phyloP scores from a whole-genome alignment of 2,888 invertebrate genomes.

The Oasisia sp. region DNA sequence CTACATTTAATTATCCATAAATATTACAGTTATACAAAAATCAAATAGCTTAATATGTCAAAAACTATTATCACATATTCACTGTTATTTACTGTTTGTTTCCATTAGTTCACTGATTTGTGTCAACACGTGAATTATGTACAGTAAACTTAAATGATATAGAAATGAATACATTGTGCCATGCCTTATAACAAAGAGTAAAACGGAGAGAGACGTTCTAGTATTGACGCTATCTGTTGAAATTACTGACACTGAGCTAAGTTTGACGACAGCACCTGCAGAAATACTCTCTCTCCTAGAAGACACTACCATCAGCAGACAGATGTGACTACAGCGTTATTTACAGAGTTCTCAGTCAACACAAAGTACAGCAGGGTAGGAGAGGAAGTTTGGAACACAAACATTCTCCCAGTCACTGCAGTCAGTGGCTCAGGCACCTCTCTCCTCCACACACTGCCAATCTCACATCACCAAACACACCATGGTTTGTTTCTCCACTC shows the following conservation, averaged over 20 bases:
- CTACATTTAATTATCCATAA: too few species aligned
- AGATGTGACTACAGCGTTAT: not conserved
- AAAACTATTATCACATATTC: too few species aligned
- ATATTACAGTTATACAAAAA: too few species aligned
- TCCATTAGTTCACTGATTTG: not conserved
- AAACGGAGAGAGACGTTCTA: not conserved
- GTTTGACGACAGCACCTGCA: not conserved
- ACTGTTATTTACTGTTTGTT: too few species aligned
- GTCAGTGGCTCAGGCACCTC: not conserved
- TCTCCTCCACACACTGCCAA: not conserved
- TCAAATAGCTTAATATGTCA: too few species aligned
- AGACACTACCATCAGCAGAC: not conserved
- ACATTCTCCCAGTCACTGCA: not conserved
- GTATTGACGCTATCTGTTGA: not conserved
- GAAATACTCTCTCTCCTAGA: not conserved
- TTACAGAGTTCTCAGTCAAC: not conserved
- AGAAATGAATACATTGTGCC: not conserved
- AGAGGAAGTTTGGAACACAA: not conserved
- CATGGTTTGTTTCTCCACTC: not conserved
- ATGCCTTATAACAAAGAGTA: not conserved
- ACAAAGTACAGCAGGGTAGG: not conserved
- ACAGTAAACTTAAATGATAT: not conserved
- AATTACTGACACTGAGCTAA: not conserved
- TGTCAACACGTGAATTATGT: not conserved
- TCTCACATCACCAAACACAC: not conserved